Evolutionary conservation across 1,140 invertebrate species (phyloP).

Genomic region (Ostrea edulis): DNA sequence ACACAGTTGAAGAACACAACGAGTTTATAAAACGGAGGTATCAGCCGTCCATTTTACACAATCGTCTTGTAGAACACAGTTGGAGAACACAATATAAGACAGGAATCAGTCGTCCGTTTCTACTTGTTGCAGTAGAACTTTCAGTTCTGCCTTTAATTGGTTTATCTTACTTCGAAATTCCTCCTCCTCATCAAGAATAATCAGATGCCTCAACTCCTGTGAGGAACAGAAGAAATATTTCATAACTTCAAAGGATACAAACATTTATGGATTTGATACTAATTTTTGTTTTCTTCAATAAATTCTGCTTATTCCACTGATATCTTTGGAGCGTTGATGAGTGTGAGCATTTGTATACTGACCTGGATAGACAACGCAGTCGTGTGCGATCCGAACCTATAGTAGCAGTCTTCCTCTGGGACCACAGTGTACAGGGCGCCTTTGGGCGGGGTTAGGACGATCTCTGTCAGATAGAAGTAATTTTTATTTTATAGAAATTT

Average conservation of each 20-base stretch:
- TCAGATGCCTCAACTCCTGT: conserved; percentile 57
- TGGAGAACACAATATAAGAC: background rate
- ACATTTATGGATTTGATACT: no score
- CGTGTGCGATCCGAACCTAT: conserved; percentile 51
- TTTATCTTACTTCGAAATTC: conserved; percentile 45
- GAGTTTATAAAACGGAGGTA: background rate
- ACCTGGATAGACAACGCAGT: conserved; percentile 42
- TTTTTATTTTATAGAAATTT: no score
- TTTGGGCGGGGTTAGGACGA: conserved; percentile 40
- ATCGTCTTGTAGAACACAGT: background rate
- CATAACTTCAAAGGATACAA: background rate
- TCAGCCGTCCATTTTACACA: background rate
- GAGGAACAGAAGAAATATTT: background rate
- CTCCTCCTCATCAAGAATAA: conserved; percentile 58
- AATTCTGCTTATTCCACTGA: no score
- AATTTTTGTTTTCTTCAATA: no score
- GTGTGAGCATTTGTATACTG: background rate
- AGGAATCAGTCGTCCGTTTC: background rate
- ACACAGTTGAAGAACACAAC: background rate
- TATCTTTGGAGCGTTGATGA: no score
- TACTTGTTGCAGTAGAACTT: background rate
- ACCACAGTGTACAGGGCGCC: conserved; percentile 49
- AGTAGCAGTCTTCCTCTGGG: conserved; percentile 37
- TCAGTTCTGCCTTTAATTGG: conserved; percentile 15
- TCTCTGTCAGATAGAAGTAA: conserved; percentile 10